Percentiles rank a stretch among this genome's conserved stretches.
Evolutionary conservation across 2,113 vertebrate genomes (phyloP).

Genomic region (Motacilla tschutschensis): DNA sequence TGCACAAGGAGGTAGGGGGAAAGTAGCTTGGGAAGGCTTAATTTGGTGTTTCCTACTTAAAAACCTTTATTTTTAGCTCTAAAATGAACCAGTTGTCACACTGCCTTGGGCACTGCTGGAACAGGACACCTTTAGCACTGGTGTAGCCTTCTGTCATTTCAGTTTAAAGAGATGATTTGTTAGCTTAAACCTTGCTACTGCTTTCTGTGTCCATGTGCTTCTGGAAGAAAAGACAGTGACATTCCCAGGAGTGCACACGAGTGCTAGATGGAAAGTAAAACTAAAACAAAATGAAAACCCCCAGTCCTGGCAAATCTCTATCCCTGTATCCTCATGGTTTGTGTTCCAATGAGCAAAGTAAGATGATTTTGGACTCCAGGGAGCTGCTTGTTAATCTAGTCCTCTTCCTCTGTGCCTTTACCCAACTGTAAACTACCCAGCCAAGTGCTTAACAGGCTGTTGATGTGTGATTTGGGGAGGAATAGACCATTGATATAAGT

Average conservation of each 20-base stretch:
- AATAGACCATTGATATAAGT: background rate
- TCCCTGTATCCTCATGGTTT: background rate
- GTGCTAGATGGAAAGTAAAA: background rate
- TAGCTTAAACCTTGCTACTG: background rate
- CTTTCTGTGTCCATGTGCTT: background rate
- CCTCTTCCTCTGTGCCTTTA: background rate
- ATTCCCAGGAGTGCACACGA: background rate
- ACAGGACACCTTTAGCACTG: background rate
- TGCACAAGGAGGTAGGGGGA: background rate
- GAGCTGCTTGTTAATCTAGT: background rate
- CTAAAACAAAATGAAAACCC: background rate
- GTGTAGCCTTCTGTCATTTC: background rate
- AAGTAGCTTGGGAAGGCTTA: background rate
- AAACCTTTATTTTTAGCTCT: background rate
- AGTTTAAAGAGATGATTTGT: background rate
- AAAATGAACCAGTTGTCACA: background rate
- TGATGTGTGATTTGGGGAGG: background rate
- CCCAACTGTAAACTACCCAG: background rate
- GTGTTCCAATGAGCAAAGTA: background rate
- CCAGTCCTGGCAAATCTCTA: background rate
- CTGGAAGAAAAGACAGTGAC: background rate
- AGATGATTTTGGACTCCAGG: background rate
- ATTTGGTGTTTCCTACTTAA: background rate
- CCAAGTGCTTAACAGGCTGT: background rate
- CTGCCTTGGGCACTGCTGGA: background rate